phyloP scores from a whole-genome alignment of 2,113 vertebrate genomes.

The Chaetorhynchus papuensis region DNA sequence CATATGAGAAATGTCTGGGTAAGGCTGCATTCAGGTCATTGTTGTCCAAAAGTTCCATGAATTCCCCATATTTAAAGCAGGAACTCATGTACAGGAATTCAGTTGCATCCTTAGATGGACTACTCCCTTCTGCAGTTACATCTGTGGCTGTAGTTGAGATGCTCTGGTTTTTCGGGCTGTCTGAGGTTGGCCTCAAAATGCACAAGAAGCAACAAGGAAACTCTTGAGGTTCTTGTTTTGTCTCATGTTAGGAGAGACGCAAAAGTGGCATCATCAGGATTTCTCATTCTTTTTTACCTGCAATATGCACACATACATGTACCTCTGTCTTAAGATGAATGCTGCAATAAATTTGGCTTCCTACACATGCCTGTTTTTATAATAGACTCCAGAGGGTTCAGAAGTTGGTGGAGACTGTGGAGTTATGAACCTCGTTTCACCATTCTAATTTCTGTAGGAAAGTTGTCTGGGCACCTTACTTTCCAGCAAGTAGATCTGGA shows the following conservation, averaged over 20 bases:
- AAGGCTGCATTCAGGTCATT: background rate
- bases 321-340: background rate
- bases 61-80: background rate
- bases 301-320: background rate
- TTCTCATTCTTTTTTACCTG: background rate
- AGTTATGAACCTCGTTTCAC: background rate
- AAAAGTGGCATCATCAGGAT: background rate
- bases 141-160: background rate
- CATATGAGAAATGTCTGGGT: background rate
- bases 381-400: background rate
- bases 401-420: background rate
- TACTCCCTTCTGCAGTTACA: background rate
- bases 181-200: background rate
- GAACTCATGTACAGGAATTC: background rate
- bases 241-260: background rate
- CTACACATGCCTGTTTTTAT: background rate
- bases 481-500: background rate
- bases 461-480: background rate
- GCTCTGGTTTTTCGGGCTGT: background rate
- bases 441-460: background rate
- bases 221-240: background rate
- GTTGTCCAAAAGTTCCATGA: background rate
- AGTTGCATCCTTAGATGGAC: background rate
- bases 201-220: background rate
- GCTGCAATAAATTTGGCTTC: background rate